Percentiles rank a stretch among this genome's conserved stretches.
phyloP scores from a whole-genome alignment of 2,797 vertebrate species.

The Gorsachius magnificus region DNA sequence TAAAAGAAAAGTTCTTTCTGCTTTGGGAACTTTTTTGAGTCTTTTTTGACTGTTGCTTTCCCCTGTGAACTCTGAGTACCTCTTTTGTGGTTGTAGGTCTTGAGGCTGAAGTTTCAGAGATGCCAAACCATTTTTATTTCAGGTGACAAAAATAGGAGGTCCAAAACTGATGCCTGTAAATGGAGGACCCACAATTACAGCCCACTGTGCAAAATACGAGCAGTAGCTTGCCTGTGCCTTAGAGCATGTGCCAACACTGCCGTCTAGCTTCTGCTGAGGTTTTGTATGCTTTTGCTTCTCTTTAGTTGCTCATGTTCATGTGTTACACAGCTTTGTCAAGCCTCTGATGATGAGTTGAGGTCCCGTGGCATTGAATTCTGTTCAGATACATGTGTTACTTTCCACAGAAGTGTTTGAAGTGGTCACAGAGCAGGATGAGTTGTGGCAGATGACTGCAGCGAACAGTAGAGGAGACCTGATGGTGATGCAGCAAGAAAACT shows the following conservation, averaged over 20 bases:
- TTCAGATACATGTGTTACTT: background rate
- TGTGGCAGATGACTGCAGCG: background rate
- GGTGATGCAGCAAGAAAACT: background rate
- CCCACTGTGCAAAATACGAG: fast-evolving
- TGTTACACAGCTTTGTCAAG: background rate
- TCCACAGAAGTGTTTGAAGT: background rate
- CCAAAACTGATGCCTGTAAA: background rate
- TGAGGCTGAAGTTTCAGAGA: background rate
- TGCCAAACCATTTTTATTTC: background rate
- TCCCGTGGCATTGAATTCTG: background rate
- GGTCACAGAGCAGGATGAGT: fast-evolving
- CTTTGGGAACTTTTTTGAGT: background rate
- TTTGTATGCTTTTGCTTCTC: background rate
- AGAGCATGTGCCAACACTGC: background rate
- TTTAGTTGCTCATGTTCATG: fast-evolving
- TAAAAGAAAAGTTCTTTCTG: background rate
- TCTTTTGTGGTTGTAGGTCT: background rate
- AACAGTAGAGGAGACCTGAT: background rate
- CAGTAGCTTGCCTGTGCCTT: background rate
- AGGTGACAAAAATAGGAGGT: background rate
- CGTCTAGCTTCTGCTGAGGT: background rate
- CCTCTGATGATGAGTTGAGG: fast-evolving
- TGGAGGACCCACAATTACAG: fast-evolving
- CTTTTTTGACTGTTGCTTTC: background rate
- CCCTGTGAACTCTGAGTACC: background rate